Conservation (phyloP, 1,140 invertebrate species). For the Pygmarrhopalites habei region DNA sequence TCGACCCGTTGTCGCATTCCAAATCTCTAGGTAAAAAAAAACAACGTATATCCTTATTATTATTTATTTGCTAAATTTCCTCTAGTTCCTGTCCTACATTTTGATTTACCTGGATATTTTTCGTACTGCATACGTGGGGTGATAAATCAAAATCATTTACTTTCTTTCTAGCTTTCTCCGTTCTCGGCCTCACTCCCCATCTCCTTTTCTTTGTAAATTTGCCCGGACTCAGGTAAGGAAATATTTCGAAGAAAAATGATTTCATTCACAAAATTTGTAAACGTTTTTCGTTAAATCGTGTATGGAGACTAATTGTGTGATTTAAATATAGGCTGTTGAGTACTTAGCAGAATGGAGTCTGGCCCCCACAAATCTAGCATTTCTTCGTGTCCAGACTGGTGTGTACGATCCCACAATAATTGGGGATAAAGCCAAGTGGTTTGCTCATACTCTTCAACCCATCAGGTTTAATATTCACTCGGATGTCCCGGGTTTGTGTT, state of each 20-base stretch:
- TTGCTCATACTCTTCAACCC: slow-evolving; percentile 73
- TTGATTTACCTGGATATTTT: no score
- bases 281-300: no score
- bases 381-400: slow-evolving; percentile 91
- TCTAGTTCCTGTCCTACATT: no score
- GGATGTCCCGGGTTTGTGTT: slow-evolving; percentile 36
- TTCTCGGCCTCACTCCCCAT: slow-evolving; percentile 72
- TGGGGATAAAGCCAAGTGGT: slow-evolving; percentile 96
- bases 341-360: slow-evolving; percentile 97
- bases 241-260: not conserved
- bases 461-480: slow-evolving; percentile 72
- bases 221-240: slow-evolving; percentile 72
- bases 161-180: slow-evolving; percentile 92
- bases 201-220: slow-evolving; percentile 82
- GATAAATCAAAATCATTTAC: no score
- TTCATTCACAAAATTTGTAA: slow-evolving; percentile 1
- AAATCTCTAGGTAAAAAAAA: no score
- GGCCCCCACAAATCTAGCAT: slow-evolving; percentile 93
- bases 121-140: no score
- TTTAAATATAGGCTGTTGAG: slow-evolving; percentile 83
- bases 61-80: no score
- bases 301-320: not conserved
- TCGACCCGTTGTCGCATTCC: slow-evolving; percentile 95
- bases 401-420: slow-evolving; percentile 89
- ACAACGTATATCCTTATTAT: no score